These are phyloP conservation scores for Mnemiopsis leidyi DNA, from an alignment of 37 sponge, comb jelly and placozoan genomes.

Conservation along the genomic window DNA sequence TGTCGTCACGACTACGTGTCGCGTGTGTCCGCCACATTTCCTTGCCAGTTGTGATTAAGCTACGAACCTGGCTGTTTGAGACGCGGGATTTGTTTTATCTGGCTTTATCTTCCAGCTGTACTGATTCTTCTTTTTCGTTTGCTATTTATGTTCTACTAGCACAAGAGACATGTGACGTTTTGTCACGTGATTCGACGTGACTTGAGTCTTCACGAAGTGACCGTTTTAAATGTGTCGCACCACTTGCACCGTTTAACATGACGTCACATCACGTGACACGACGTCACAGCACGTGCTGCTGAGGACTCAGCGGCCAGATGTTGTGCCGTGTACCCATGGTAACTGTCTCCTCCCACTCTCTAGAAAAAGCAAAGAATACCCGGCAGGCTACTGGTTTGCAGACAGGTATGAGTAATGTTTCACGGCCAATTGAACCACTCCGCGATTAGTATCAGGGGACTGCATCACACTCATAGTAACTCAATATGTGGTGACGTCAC, in stretches of 20 bases:
- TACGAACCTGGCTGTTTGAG: not conserved
- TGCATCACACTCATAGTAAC: not conserved
- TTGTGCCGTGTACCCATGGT: not conserved
- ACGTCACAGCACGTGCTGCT: not conserved
- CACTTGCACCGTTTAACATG: not conserved
- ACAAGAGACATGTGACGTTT: too few species aligned
- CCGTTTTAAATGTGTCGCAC: too few species aligned
- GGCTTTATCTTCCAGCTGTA: not conserved
- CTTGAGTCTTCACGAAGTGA: too few species aligned
- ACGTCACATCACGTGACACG: not conserved
- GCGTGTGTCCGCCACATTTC: too few species aligned
- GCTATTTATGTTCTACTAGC: not conserved
- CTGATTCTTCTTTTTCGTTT: not conserved
- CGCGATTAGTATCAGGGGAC: not conserved
- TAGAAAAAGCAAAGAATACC: constrained; percentile 49
- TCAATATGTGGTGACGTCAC: not conserved
- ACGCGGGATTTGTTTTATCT: not conserved
- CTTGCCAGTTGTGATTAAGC: not conserved
- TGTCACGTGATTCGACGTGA: too few species aligned
- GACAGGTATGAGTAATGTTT: constrained; percentile 28
- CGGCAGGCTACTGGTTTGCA: constrained; percentile 62
- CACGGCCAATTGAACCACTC: not conserved
- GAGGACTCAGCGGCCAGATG: too few species aligned
- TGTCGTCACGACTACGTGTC: not conserved
- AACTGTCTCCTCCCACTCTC: constrained; percentile 1